Conservation (phyloP, 2,113 vertebrate species). For the Eolophus roseicapilla region DNA sequence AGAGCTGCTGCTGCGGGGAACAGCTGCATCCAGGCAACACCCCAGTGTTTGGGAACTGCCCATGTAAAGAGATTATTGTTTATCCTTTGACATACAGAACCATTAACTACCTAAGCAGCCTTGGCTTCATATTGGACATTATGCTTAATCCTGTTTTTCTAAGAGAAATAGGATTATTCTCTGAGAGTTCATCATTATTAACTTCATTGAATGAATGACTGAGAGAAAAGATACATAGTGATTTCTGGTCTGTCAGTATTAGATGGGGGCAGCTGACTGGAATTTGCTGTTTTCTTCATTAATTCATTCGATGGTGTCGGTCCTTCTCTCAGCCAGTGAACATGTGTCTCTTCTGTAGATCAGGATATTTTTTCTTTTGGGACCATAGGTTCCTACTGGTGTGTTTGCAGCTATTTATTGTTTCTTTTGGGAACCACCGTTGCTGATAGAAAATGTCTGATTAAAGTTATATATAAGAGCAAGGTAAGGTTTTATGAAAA, state of each 20-base stretch:
- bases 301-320: neutral
- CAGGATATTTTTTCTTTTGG: neutral
- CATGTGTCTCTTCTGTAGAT: neutral
- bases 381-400: neutral
- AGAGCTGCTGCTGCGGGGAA: neutral
- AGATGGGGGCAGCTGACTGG: neutral
- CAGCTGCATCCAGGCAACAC: neutral
- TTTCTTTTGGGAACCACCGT: neutral
- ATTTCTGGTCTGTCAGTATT: neutral
- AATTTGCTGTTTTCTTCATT: neutral
- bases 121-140: neutral
- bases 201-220: neutral
- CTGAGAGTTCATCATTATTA: slow-evolving; percentile 4
- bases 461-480: neutral
- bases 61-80: neutral
- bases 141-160: neutral
- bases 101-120: neutral
- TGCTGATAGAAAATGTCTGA: neutral
- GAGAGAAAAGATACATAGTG: neutral
- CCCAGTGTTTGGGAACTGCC: neutral
- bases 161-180: neutral
- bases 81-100: neutral
- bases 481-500: neutral
- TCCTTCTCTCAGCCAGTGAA: neutral
- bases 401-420: neutral